Evolutionary conservation across 2,888 invertebrate genomes (phyloP).

Genomic region (Epinotia bilunana): DNA sequence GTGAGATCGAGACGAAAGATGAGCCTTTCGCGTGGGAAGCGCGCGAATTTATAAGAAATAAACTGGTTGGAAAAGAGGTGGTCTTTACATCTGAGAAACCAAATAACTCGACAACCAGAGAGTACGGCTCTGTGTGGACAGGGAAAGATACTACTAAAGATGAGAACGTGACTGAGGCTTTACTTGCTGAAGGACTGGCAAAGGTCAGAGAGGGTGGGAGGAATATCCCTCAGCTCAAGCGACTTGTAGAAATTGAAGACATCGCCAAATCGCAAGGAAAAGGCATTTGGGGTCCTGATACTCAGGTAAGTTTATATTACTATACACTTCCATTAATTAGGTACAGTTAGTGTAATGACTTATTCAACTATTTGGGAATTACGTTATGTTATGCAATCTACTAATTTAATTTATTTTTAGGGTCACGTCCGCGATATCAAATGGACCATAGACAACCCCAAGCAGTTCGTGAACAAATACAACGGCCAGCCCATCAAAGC

Average conservation of each 20-base stretch:
- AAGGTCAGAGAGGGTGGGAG: conserved; percentile 87
- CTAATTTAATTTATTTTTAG: conserved; percentile 56
- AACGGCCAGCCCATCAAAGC: conserved; percentile 95
- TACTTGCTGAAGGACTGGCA: conserved; percentile 95
- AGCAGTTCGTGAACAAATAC: conserved; percentile 90
- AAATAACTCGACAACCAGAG: conserved; percentile 91
- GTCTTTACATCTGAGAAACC: conserved; percentile 93
- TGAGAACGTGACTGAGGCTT: conserved; percentile 94
- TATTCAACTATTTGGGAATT: not conserved
- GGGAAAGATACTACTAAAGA: conserved; percentile 91
- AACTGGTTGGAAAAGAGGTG: conserved; percentile 95
- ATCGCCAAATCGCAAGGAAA: conserved; percentile 94
- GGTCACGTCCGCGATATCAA: conserved; percentile 93
- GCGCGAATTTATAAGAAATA: conserved; percentile 96
- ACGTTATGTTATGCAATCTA: not conserved
- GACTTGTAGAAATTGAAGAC: conserved; percentile 94
- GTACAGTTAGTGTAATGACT: not conserved
- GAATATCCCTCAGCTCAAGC: conserved; percentile 86
- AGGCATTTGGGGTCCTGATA: conserved; percentile 89
- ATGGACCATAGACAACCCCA: conserved; percentile 93
- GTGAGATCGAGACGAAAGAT: conserved; percentile 89
- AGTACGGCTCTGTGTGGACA: conserved; percentile 93
- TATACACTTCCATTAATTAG: not conserved
- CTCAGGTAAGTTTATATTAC: conserved; percentile 60
- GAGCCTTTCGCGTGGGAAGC: conserved; percentile 99